A percentile compares a stretch with the other conserved stretches of the same genome.
Evolutionary conservation across 1,140 invertebrate species (phyloP).

Genomic region (Eupristina koningsbergeri): DNA sequence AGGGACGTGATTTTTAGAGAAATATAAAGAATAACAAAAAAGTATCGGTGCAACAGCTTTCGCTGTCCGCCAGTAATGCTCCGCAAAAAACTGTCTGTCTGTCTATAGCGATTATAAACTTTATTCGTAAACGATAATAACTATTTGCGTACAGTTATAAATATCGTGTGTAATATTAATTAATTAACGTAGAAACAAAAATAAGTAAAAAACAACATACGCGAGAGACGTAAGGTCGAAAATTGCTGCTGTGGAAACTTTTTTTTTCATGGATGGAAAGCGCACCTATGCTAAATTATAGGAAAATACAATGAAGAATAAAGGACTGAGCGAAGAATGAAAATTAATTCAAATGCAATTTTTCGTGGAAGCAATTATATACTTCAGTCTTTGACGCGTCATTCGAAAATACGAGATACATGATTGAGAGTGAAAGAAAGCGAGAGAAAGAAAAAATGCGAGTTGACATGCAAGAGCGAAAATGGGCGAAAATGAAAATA

Average conservation of each 20-base stretch:
- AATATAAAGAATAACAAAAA: constrained; percentile 9
- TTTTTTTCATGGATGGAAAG: constrained; percentile 16
- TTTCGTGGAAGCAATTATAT: background rate
- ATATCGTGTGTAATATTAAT: constrained; percentile 72
- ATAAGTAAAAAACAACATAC: constrained; percentile 11
- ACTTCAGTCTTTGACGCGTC: constrained; percentile 16
- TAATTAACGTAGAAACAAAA: constrained; percentile 42
- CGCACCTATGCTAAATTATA: constrained; percentile 33
- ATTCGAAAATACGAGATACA: constrained; percentile 20
- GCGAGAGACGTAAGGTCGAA: constrained; percentile 54
- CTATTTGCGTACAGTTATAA: constrained; percentile 69
- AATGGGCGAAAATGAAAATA: constrained; percentile 48
- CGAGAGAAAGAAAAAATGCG: background rate
- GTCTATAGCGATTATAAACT: constrained; percentile 68
- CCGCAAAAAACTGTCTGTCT: constrained; percentile 63
- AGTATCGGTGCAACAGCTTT: constrained; percentile 21
- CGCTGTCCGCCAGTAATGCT: constrained; percentile 25
- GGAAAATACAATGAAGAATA: constrained; percentile 33
- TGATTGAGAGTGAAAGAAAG: constrained; percentile 40
- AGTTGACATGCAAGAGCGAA: background rate
- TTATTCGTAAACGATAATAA: constrained; percentile 67
- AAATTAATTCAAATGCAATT: constrained; percentile 20
- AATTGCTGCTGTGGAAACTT: constrained; percentile 59
- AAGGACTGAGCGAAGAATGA: constrained; percentile 27
- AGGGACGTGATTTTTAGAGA: constrained; percentile 25